phyloP scores from a whole-genome alignment of 1,140 invertebrate genomes.

The Lasaia peninsularis region DNA sequence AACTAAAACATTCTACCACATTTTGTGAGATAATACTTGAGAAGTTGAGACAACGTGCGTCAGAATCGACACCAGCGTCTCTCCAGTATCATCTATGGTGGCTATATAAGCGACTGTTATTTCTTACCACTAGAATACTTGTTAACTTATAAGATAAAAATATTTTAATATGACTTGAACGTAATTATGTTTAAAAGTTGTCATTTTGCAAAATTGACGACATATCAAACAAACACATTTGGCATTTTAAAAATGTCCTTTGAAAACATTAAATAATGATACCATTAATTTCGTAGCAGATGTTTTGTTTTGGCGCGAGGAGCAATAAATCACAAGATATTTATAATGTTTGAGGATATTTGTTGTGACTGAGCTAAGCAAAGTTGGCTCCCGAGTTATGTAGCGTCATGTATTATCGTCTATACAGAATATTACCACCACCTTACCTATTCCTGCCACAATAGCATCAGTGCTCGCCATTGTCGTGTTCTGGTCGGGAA shows the following conservation, averaged over 20 bases:
- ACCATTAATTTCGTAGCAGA: conserved; percentile 7
- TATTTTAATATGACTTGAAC: neutral
- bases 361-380: conserved; percentile 33
- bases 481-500: no score
- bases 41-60: no score
- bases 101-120: no score
- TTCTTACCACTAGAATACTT: no score
- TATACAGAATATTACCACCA: no score
- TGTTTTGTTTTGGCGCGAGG: conserved; percentile 9
- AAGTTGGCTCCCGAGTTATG: conserved; percentile 26
- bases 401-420: conserved; percentile 22
- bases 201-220: conserved; percentile 3
- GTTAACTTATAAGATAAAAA: neutral
- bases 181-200: neutral
- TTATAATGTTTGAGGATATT: conserved; percentile 26
- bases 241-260: neutral
- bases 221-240: neutral
- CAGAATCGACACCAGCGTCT: no score
- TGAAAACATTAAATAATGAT: conserved; percentile 11
- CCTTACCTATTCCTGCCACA: no score
- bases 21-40: no score
- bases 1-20: no score
- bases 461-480: no score
- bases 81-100: no score
- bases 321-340: conserved; percentile 16